phyloP scores from a whole-genome alignment of 2,113 vertebrate genomes.

The Notiomystis cincta region DNA sequence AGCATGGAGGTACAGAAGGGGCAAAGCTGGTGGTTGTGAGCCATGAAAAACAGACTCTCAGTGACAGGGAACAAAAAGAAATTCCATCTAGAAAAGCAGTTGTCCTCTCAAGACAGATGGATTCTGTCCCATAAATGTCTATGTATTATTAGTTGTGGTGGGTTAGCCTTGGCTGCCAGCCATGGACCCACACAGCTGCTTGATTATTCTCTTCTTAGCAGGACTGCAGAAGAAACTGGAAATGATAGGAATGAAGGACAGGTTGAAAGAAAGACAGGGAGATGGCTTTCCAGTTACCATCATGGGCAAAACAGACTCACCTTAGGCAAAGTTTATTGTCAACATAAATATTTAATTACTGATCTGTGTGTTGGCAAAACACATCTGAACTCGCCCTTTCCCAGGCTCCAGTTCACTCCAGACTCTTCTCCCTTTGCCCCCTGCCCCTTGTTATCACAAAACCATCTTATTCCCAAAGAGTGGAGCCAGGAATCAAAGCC shows the following conservation, averaged over 20 bases:
- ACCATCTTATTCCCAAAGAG: neutral
- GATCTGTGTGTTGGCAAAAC: neutral
- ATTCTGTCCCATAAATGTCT: neutral
- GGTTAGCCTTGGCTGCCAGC: neutral
- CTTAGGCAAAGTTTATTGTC: neutral
- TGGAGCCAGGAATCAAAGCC: neutral
- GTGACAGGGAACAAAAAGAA: neutral
- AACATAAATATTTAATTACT: neutral
- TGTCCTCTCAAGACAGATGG: neutral
- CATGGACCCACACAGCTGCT: neutral
- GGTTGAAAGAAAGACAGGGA: neutral
- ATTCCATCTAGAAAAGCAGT: neutral
- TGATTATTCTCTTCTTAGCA: neutral
- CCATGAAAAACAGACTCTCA: neutral
- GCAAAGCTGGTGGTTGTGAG: neutral
- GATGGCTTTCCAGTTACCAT: neutral
- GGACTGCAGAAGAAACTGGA: neutral
- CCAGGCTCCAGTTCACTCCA: neutral
- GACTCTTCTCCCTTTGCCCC: neutral
- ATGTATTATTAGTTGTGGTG: neutral
- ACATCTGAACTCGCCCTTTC: neutral
- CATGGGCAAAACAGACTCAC: neutral
- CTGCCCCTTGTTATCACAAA: neutral
- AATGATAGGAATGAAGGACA: neutral
- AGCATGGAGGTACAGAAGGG: neutral